A percentile compares a stretch with the other conserved stretches of the same genome.
These are phyloP conservation scores for Limulus polyphemus DNA, from an alignment of 2,888 invertebrate genomes.

Conservation along the genomic window DNA sequence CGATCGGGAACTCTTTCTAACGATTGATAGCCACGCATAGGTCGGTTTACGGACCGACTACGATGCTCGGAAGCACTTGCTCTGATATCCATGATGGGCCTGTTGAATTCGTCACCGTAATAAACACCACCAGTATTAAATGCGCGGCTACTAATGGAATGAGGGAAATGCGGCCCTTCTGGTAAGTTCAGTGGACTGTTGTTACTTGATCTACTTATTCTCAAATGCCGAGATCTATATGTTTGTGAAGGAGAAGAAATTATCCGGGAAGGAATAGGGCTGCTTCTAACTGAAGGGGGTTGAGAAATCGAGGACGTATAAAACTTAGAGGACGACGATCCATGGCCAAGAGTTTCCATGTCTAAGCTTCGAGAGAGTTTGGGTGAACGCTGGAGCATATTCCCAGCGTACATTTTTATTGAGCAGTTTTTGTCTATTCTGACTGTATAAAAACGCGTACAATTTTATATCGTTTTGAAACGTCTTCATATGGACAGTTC, in stretches of 20 bases:
- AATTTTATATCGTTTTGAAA: too few species aligned
- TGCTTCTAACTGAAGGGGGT: slow-evolving; percentile 23
- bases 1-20: slow-evolving; percentile 56
- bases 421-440: too few species aligned
- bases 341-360: too few species aligned
- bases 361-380: too few species aligned
- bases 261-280: slow-evolving; percentile 19
- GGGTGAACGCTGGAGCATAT: too few species aligned
- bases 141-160: slow-evolving; percentile 21
- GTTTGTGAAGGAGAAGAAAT: slow-evolving; percentile 15
- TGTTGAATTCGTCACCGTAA: slow-evolving; percentile 24
- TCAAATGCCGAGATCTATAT: slow-evolving; percentile 10
- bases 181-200: slow-evolving; percentile 25
- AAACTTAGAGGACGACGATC: too few species aligned
- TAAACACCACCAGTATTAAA: slow-evolving; percentile 22
- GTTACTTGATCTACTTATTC: slow-evolving; percentile 25
- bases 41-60: slow-evolving; percentile 19
- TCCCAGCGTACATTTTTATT: too few species aligned
- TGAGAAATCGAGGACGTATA: slow-evolving; percentile 22
- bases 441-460: too few species aligned
- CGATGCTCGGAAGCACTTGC: slow-evolving; percentile 13
- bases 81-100: slow-evolving; percentile 22
- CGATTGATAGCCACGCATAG: slow-evolving; percentile 40
- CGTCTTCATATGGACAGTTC: too few species aligned
- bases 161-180: slow-evolving; percentile 20